Evolutionary conservation across 2,888 invertebrate genomes (phyloP), one percentile per base, ranked within the genome.

Genomic region (Synergus laeviventris): DNA sequence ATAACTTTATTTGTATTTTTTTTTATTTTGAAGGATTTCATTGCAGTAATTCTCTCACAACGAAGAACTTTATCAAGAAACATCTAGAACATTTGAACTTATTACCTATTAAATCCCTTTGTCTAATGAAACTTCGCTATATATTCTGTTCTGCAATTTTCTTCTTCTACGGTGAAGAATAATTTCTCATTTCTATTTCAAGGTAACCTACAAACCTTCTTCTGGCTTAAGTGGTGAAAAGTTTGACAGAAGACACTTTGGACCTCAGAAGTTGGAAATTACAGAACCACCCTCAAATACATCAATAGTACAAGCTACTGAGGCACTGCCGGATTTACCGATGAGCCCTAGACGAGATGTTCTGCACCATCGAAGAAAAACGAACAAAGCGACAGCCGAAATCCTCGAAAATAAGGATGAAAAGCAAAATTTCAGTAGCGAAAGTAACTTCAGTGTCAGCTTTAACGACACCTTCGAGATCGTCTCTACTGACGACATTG

Each of bases 241-340:
- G 84, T 86, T 87, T 79, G 89, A 90, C 82, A 85, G 89, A 73
- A 86, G 89, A 42, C 88, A 87, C 81, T 90, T 90, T 38, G 88
- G 89, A 0, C 85, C 88, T n/a, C 84, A 84, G 11, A 89, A 87
- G 70, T 73, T 76, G 79, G 31, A 85, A 83, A 77, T 75, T 36
- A 24, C 77, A 61, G 80, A 77, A 74, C 38, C 81, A 74, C 39
- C 74, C 9, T 49, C 76, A 14, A n/a, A 74, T 39, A 75, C 81
- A 8, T 61, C 74, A 8, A n/a, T 14, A 4, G 31, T 42, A n/a
- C 31, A 73, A 24, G 75, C 39, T 8, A 75, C 79, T 7, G 83
- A 82, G 9, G 42, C 66, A 38, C 66, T 77, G 4, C 84, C 84
- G 21, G 87, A 87, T 79, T 79, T 87, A 5, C 87, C 87, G 1